Percentiles rank a stretch among this genome's conserved stretches.
phyloP scores from a whole-genome alignment of 2,888 invertebrate species.

The Cataglyphis cursor region DNA sequence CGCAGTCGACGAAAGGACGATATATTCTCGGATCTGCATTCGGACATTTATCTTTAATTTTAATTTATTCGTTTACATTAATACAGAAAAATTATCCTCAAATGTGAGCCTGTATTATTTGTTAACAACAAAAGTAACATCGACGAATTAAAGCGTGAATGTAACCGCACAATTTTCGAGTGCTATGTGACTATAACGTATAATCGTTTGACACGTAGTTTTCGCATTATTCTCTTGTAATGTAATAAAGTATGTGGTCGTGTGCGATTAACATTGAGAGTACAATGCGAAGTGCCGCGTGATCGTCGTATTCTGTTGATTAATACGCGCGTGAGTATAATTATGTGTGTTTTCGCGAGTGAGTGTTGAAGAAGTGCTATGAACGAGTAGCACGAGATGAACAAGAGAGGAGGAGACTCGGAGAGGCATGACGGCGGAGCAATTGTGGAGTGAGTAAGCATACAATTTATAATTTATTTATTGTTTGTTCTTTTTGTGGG shows the following conservation, averaged over 20 bases:
- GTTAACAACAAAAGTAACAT: background rate
- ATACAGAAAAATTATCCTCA: background rate
- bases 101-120: background rate
- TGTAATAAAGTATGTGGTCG: background rate
- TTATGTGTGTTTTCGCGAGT: background rate
- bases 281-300: background rate
- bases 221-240: background rate
- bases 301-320: background rate
- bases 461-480: slow-evolving; percentile 1
- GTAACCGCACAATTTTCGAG: background rate
- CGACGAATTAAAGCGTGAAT: background rate
- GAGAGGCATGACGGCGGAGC: background rate
- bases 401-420: background rate
- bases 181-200: background rate
- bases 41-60: background rate
- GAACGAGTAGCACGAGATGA: background rate
- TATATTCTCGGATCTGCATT: background rate
- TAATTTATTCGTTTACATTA: background rate
- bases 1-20: background rate
- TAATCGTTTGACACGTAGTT: background rate
- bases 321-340: background rate
- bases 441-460: background rate
- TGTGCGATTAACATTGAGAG: background rate
- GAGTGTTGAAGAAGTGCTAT: background rate
- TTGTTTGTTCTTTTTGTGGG: background rate